Conservation (phyloP, 2,888 invertebrate genomes). For the Crepidodera aurea region DNA sequence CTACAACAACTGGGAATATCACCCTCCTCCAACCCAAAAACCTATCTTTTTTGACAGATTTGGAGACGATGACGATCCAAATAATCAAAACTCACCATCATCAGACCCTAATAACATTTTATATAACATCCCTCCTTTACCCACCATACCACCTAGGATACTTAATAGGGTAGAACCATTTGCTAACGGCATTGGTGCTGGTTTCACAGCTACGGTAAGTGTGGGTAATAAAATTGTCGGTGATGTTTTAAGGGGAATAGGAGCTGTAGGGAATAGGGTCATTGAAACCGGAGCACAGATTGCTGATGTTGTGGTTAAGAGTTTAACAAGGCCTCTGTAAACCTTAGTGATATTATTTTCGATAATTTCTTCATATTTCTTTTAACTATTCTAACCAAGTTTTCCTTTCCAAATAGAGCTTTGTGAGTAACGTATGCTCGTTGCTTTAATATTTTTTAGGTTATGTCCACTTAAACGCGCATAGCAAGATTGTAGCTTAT, state of each 20-base stretch:
- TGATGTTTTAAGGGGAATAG: slow-evolving; percentile 49
- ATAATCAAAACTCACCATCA: background rate
- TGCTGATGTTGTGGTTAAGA: slow-evolving; percentile 54
- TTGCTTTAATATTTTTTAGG: no score
- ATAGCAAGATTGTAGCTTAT: no score
- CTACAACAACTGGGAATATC: slow-evolving; percentile 32
- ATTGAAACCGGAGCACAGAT: slow-evolving; percentile 56
- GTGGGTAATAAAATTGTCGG: slow-evolving; percentile 46
- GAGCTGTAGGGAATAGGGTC: slow-evolving; percentile 50
- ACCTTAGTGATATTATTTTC: no score
- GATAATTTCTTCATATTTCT: background rate
- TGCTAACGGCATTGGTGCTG: slow-evolving; percentile 42
- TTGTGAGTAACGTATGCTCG: no score
- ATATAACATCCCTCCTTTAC: slow-evolving; percentile 23
- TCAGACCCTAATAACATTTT: slow-evolving; percentile 29
- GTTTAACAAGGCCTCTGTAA: slow-evolving; percentile 41
- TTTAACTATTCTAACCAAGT: no score
- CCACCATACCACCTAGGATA: slow-evolving; percentile 8
- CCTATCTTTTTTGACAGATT: slow-evolving; percentile 33
- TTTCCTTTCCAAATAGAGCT: no score
- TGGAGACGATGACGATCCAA: slow-evolving; percentile 11
- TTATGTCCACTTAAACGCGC: no score
- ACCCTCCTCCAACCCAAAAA: slow-evolving; percentile 9
- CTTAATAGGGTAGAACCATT: slow-evolving; percentile 30
- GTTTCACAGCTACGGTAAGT: slow-evolving; percentile 54